These are phyloP conservation scores for Steinernema feltiae DNA, from an alignment of 1,140 invertebrate genomes.

Conservation along the genomic window DNA sequence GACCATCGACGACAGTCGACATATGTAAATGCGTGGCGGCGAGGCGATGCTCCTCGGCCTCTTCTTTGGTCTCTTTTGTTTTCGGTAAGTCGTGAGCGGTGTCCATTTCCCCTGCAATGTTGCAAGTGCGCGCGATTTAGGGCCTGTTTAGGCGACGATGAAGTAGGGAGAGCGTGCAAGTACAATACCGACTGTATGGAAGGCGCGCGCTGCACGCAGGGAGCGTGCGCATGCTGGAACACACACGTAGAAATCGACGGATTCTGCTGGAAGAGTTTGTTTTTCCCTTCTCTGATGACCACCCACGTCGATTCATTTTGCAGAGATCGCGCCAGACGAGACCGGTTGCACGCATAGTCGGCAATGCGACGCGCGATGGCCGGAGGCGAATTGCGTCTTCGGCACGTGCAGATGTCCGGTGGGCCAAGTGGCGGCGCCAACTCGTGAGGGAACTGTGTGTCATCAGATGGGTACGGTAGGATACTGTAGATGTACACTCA, in stretches of 20 bases:
- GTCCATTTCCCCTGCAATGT: background rate
- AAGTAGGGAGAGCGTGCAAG: slow-evolving; percentile 18
- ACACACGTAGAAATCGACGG: slow-evolving; percentile 25
- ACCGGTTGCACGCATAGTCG: slow-evolving; percentile 23
- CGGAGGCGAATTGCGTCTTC: slow-evolving; percentile 15
- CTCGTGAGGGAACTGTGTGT: slow-evolving; percentile 30
- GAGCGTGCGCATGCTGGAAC: slow-evolving; percentile 21
- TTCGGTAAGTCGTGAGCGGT: background rate
- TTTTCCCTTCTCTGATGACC: background rate
- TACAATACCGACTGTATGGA: slow-evolving; percentile 22
- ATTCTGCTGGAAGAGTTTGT: slow-evolving; percentile 30
- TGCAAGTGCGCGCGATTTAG: background rate
- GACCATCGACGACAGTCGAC: background rate
- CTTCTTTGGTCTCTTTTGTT: background rate
- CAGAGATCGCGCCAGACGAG: slow-evolving; percentile 27
- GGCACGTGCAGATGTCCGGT: slow-evolving; percentile 26
- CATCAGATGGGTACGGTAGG: slow-evolving; percentile 15
- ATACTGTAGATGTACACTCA: background rate
- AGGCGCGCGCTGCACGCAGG: slow-evolving; percentile 24
- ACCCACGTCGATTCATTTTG: background rate
- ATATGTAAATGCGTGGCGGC: slow-evolving; percentile 11
- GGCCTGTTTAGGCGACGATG: background rate
- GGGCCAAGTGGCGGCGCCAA: slow-evolving; percentile 16
- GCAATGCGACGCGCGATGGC: slow-evolving; percentile 30
- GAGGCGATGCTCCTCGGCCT: background rate